Evolutionary conservation across 2,797 vertebrate genomes (phyloP).

Genomic region (Psittacula derbiana): DNA sequence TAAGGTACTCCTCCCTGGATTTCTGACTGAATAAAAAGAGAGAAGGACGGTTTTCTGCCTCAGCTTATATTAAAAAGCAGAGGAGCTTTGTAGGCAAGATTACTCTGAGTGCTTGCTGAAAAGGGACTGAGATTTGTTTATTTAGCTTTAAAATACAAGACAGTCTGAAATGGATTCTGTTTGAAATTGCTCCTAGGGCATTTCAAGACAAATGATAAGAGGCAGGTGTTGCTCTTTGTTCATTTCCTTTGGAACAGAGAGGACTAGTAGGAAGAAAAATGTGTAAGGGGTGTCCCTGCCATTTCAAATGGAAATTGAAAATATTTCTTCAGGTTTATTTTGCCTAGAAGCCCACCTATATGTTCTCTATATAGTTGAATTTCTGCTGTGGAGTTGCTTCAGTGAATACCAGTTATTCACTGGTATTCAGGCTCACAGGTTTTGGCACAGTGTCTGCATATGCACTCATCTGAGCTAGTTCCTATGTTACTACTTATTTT

Average conservation of each 20-base stretch:
- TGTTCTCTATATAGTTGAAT: neutral
- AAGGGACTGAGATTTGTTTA: neutral
- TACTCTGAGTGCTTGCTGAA: neutral
- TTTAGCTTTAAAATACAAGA: neutral
- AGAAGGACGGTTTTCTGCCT: neutral
- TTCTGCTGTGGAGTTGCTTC: neutral
- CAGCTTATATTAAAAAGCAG: neutral
- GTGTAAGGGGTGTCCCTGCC: too few relatives aligned
- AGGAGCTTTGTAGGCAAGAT: neutral
- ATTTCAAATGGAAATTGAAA: neutral
- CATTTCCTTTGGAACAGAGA: neutral
- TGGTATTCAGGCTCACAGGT: neutral
- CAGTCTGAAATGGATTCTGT: neutral
- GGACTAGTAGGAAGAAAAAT: neutral
- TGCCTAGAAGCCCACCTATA: neutral
- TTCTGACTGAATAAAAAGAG: neutral
- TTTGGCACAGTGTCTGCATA: neutral
- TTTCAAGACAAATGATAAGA: neutral
- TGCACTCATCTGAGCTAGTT: neutral
- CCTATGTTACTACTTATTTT: neutral
- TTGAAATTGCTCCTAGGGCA: neutral
- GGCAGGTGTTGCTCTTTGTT: neutral
- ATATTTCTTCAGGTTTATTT: neutral
- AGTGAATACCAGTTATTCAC: neutral
- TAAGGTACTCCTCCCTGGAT: neutral